phyloP scores from a whole-genome alignment of 2,113 vertebrate genomes.

The Eclectus roratus region DNA sequence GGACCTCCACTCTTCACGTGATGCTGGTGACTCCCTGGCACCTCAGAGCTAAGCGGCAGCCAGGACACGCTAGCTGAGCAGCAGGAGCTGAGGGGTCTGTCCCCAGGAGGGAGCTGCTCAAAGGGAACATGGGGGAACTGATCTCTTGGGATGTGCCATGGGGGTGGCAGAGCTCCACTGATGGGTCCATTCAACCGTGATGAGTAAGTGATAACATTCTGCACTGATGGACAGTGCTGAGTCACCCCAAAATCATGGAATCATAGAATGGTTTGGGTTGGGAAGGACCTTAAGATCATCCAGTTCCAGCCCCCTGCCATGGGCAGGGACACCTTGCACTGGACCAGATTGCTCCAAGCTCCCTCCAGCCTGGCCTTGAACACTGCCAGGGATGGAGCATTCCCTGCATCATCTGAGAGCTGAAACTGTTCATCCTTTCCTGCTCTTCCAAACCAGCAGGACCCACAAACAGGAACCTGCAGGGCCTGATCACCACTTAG shows the following conservation, averaged over 20 bases:
- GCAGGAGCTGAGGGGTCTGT: not conserved
- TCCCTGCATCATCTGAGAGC: not conserved
- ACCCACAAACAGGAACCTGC: not conserved
- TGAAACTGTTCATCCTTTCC: not conserved
- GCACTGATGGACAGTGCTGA: not conserved
- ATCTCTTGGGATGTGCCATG: rapidly evolving
- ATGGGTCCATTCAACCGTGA: not conserved
- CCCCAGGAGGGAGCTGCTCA: not conserved
- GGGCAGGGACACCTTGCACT: not conserved
- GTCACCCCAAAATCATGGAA: not conserved
- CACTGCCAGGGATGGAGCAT: not conserved
- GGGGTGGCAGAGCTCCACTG: not conserved
- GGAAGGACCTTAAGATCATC: not conserved
- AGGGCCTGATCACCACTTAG: not conserved
- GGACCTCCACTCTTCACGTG: not conserved
- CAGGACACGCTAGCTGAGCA: rapidly evolving
- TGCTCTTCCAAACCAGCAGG: not conserved
- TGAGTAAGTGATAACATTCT: not conserved
- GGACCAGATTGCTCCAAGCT: not conserved
- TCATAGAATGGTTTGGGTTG: not conserved
- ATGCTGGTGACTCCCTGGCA: not conserved
- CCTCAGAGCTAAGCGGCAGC: not conserved
- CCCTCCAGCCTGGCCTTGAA: not conserved
- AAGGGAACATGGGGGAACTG: rapidly evolving
- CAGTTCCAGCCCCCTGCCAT: not conserved